phyloP scores from a whole-genome alignment of 2,797 vertebrate genomes.

The Eupleurogrammus muticus region DNA sequence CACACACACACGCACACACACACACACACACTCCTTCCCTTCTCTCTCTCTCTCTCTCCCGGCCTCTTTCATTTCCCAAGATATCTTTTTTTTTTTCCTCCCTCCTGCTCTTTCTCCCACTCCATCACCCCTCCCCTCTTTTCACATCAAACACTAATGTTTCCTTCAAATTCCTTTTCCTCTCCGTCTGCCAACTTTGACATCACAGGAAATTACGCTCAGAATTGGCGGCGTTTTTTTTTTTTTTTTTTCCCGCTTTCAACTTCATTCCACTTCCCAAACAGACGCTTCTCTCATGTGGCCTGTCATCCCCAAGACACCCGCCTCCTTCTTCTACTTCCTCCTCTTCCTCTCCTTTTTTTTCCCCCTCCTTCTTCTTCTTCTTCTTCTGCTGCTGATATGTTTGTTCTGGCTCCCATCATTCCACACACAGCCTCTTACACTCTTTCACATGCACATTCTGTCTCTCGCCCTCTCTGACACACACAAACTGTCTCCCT shows the following conservation, averaged over 20 bases:
- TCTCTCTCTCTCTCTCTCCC: slow-evolving; percentile 23
- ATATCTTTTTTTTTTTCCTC: slow-evolving; percentile 72
- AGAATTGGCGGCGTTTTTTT: slow-evolving; percentile 76
- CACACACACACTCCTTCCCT: slow-evolving; percentile 8
- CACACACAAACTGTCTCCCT: slow-evolving; percentile 44
- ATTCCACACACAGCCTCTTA: slow-evolving; percentile 22
- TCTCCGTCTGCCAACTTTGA: slow-evolving; percentile 85
- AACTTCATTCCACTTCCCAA: slow-evolving; percentile 80
- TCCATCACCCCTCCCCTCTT: slow-evolving; percentile 59
- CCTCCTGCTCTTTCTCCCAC: slow-evolving; percentile 51
- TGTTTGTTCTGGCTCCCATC: slow-evolving; percentile 70
- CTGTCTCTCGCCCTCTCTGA: slow-evolving; percentile 34
- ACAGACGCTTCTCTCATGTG: slow-evolving; percentile 66
- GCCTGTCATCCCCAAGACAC: slow-evolving; percentile 73
- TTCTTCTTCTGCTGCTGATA: slow-evolving; percentile 41
- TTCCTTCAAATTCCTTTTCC: slow-evolving; percentile 86
- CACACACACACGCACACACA: slow-evolving; percentile 22
- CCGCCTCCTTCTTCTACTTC: slow-evolving; percentile 54
- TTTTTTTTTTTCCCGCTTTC: slow-evolving; percentile 59
- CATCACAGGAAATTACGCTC: slow-evolving; percentile 86
- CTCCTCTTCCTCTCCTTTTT: slow-evolving; percentile 29
- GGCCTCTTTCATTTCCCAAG: slow-evolving; percentile 77
- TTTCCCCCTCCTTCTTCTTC: slow-evolving; percentile 16
- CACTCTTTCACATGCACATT: slow-evolving; percentile 32
- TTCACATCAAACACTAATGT: slow-evolving; percentile 87